Conservation (phyloP, 2,888 invertebrate genomes). For the Dryomyza anilis region DNA sequence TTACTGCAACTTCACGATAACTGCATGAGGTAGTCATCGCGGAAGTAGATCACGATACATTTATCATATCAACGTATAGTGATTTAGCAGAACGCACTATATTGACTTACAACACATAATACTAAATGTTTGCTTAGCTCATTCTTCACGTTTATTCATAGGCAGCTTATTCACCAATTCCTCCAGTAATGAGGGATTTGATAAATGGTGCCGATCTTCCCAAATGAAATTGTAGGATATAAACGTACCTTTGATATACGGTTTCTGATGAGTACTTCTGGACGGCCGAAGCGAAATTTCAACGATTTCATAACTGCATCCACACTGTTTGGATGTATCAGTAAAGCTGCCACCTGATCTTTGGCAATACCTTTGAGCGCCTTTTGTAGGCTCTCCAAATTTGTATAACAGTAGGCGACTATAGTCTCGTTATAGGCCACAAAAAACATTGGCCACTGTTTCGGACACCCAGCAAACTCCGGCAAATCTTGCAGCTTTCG, state of each 20-base stretch:
- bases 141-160: not conserved
- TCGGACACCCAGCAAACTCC: slow-evolving; percentile 33
- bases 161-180: not conserved
- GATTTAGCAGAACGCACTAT: too few species aligned
- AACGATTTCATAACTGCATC: slow-evolving; percentile 29
- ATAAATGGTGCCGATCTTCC: slow-evolving; percentile 17
- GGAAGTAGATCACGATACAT: too few species aligned
- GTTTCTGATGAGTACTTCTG: slow-evolving; percentile 34
- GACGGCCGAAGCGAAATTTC: slow-evolving; percentile 36
- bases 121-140: not conserved
- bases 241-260: slow-evolving; percentile 33
- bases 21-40: too few species aligned
- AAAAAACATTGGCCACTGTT: slow-evolving; percentile 39
- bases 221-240: slow-evolving; percentile 29
- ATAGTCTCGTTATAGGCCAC: slow-evolving; percentile 33
- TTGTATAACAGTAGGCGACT: slow-evolving; percentile 27
- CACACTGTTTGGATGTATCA: slow-evolving; percentile 35
- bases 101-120: too few species aligned
- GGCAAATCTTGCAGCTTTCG: slow-evolving; percentile 35
- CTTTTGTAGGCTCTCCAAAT: slow-evolving; percentile 32
- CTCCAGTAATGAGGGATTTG: not conserved
- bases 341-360: slow-evolving; percentile 29
- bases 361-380: slow-evolving; percentile 32
- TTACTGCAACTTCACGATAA: too few species aligned
- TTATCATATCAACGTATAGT: too few species aligned